Evolutionary conservation across 2,888 invertebrate species (phyloP), one percentile per base, ranked within the genome.

Genomic region (Nephrotoma guestfalica): DNA sequence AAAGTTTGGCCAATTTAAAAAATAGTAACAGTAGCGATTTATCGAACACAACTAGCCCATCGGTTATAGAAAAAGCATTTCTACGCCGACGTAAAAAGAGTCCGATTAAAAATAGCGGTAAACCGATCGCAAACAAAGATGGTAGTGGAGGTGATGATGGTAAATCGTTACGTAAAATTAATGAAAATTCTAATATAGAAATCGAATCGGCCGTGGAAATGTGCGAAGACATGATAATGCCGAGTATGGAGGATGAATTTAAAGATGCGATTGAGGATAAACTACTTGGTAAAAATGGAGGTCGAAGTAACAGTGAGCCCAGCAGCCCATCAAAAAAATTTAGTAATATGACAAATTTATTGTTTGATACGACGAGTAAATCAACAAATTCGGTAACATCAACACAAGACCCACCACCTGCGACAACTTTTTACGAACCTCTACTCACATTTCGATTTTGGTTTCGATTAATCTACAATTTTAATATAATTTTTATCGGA

Each of bases 181-280:
- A 71, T 30, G 71, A 71, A n/a, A 71, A 71, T 71, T 30, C 18
- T 9, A 84, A 90, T 18, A 90, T 91, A 13, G 88, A 88, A 88
- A 91, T 91, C 6, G 91, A 91, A 87, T 91, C 91, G 0, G 91
- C 91, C 0, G 90, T 91, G 0, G 91, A 91, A 88, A 90, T 91
- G 89, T 88, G 90, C n/a, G 91, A 91, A 88, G 91, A 91, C 84
- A 91, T 91, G 91, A 88, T 90, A 9, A 30, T 18, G 9, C 30
- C 71, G 2, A 71, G 30, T 18, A 30, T 71, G 11, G 71, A 41
- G 6, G 84, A 84, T 84, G 84, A 84, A 41, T 84, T 84, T 41
- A 41, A 84, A 41, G 30, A 40, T 40, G 57, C 47, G n/a, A 11
- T 6, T 47, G 11, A 86, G 18, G 40, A 18, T 40, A 84, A 83